Percentiles rank a stretch among this genome's conserved stretches.
Evolutionary conservation across 2,113 vertebrate genomes (phyloP).

Genomic region (Poecile atricapillus): DNA sequence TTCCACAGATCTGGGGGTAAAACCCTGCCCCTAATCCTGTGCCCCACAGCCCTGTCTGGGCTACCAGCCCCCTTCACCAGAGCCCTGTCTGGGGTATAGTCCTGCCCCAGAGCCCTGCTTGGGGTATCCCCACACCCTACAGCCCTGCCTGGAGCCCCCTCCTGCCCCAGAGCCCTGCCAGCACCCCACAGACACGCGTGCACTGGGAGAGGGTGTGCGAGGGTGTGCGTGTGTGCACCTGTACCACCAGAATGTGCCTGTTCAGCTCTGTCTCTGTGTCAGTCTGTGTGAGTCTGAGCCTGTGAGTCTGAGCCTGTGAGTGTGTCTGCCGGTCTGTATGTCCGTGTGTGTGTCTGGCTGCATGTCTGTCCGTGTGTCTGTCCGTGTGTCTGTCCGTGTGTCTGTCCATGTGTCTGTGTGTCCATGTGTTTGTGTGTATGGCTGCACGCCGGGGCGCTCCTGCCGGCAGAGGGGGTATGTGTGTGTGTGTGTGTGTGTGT

Average conservation of each 20-base stretch:
- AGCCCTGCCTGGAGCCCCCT: not conserved
- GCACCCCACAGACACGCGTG: too few relatives aligned
- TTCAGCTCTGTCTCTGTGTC: too few relatives aligned
- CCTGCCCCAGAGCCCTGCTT: not conserved
- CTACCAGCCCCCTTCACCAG: not conserved
- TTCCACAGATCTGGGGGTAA: not conserved
- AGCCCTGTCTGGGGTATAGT: not conserved
- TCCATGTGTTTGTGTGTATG: not conserved
- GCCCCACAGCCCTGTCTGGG: not conserved
- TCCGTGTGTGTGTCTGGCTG: not conserved
- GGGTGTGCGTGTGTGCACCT: not conserved
- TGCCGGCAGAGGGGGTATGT: not conserved
- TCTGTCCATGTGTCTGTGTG: not conserved
- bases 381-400: not conserved
- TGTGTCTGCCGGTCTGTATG: not conserved
- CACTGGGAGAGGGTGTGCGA: not conserved
- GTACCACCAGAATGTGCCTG: not conserved
- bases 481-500: not conserved
- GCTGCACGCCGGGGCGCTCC: fast-evolving
- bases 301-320: not conserved
- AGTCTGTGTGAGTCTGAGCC: not conserved
- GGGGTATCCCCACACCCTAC: too few relatives aligned
- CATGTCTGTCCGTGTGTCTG: not conserved
- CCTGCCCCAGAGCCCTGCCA: not conserved
- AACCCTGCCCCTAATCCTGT: not conserved